Evolutionary conservation across 2,797 vertebrate species (phyloP).

Genomic region (Heterohyrax brucei): DNA sequence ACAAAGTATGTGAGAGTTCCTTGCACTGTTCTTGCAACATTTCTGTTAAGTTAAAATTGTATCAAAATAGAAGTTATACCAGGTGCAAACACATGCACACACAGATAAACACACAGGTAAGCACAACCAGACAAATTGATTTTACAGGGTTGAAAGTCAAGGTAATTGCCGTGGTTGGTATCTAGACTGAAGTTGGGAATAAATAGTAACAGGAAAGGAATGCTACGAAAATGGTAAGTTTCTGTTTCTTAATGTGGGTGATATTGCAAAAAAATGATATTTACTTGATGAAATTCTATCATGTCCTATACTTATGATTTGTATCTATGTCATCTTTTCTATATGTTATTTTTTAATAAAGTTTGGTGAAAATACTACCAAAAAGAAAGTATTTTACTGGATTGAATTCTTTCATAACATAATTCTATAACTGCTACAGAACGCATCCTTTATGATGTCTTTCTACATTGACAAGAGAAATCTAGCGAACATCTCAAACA

Average conservation of each 20-base stretch:
- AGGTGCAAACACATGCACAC: neutral
- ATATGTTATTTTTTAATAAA: neutral
- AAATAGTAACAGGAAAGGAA: neutral
- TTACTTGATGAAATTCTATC: neutral
- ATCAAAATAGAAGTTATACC: neutral
- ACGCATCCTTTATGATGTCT: neutral
- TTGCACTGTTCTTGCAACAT: neutral
- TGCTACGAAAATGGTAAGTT: neutral
- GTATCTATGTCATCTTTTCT: neutral
- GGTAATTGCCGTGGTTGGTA: neutral
- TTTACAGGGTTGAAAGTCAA: conserved; percentile 48
- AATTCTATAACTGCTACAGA: neutral
- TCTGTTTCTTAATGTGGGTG: neutral
- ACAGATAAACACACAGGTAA: neutral
- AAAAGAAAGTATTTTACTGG: neutral
- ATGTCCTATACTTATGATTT: neutral
- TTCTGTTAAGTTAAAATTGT: neutral
- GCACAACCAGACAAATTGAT: neutral
- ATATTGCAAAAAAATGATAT: neutral
- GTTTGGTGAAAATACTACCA: neutral
- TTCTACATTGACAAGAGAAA: neutral
- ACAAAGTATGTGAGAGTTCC: neutral
- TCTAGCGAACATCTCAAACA: neutral
- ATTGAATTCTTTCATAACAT: neutral
- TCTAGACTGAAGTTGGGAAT: neutral